Percentiles rank a stretch among this genome's conserved stretches.
phyloP scores from a whole-genome alignment of 1,140 invertebrate species.

The Cotesia typhae region DNA sequence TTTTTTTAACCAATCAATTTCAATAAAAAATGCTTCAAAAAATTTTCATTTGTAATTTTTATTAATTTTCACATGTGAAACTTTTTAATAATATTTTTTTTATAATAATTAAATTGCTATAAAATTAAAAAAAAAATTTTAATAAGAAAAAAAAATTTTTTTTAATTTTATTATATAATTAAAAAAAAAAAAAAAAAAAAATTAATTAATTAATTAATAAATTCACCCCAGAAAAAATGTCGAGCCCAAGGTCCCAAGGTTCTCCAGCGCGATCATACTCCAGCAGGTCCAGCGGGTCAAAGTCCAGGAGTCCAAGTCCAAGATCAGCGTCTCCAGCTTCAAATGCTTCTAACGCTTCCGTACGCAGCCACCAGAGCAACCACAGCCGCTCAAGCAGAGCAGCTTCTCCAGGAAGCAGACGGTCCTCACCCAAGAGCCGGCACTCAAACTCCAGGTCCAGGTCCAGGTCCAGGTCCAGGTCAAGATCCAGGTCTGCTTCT shows the following conservation, averaged over 20 bases:
- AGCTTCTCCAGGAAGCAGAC: conserved; percentile 57
- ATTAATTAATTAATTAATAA: too few relatives aligned
- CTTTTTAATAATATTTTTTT: too few relatives aligned
- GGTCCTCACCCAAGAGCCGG: conserved; percentile 58
- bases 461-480: conserved; percentile 47
- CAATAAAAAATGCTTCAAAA: too few relatives aligned
- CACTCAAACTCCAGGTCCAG: conserved; percentile 46
- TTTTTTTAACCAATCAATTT: too few relatives aligned
- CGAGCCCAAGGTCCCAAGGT: conserved; percentile 51
- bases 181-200: too few relatives aligned
- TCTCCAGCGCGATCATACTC: conserved; percentile 53
- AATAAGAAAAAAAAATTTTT: too few relatives aligned
- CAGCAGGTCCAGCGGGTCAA: conserved; percentile 55
- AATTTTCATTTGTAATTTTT: too few relatives aligned
- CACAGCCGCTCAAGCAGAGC: conserved; percentile 53
- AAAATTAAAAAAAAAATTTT: too few relatives aligned
- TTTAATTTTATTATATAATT: too few relatives aligned
- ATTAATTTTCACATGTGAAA: too few relatives aligned
- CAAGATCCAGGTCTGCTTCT: background rate
- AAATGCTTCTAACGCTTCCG: conserved; percentile 38
- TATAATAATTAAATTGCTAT: too few relatives aligned
- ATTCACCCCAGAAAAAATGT: conserved; percentile 27
- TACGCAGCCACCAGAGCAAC: conserved; percentile 42
- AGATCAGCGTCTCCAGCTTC: conserved; percentile 56
- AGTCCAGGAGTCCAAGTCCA: conserved; percentile 44